Evolutionary conservation across 2,888 invertebrate species (phyloP), one percentile per base, ranked within the genome.

Genomic region (Rhagonycha lutea): DNA sequence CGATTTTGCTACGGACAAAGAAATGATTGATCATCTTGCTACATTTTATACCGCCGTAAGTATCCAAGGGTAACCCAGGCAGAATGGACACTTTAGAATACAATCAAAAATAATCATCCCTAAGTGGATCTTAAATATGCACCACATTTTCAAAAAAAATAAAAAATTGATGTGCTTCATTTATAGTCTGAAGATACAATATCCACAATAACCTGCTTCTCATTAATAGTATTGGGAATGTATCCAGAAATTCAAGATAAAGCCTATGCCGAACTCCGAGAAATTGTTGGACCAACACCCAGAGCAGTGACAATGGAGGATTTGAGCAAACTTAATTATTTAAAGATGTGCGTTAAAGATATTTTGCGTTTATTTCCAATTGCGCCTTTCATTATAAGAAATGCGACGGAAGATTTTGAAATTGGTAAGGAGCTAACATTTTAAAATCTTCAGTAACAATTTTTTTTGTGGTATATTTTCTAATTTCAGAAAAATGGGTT

Each of bases 121-220:
- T n/a, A n/a, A n/a, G n/a, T n/a, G n/a, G n/a, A n/a, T n/a, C n/a
- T n/a, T 84, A 80, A 82, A 82, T 81, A 71, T n/a, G 4, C 61
- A 29, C 24, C 61, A 32, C 3, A 10, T 23, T 23, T 60, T n/a
- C n/a, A n/a, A n/a, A n/a, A n/a, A n/a, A n/a, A n/a, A n/a, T n/a
- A n/a, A n/a, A n/a, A n/a, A n/a, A n/a, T n/a, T n/a, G n/a, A n/a
- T 24, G 2, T 24, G 2, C 24, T 24, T 24, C n/a, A 47, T 32
- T 83, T 84, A 73, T 76, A 86, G 85, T 80, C 84, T 63, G 83
- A 85, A 80, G 86, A 86, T 72, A 83, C 86, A 2, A 78, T 83
- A 29, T 80, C 84, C 0, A 79, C 82, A 23, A 83, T 82, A 11
- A 62, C 79, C 11, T 80, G 11, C 11, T 68, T 68, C 14, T n/a